Base-by-base conservation (phyloP, 2,888 invertebrate genomes). In the Gryllus longicercus region DNA sequence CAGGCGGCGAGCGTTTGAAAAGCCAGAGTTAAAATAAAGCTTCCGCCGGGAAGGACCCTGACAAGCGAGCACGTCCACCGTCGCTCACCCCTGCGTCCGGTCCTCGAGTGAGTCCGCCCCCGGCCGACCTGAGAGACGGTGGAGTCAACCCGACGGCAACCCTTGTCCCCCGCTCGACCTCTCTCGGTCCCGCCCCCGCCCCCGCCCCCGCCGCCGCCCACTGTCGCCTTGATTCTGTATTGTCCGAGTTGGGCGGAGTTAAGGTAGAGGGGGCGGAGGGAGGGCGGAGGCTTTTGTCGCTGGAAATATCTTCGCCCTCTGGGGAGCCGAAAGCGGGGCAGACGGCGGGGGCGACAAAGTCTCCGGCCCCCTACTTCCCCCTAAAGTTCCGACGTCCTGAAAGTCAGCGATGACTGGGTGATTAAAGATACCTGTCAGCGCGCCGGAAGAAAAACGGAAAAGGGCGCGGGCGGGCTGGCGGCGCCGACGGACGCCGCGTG, bases 201-300 rank as follows among this genome's bases (percentile, higher is more conserved):
- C 63, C 63, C 63, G n/a, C 63, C 63, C 18, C 51, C 18, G 12
- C 51, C 51, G 2, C 51, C 2, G 3, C 2, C 18, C n/a, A 18
- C 63, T n/a, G 63, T 63, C 63, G 63, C 63, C 63, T 63, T 63
- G 63, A 63, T 63, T 63, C 63, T 63, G 63, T 63, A 63, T 63
- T 63, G 63, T 63, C 63, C 63, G 63, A 63, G 63, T 63, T 63
- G 63, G 63, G 63, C n/a, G 63, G 63, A 63, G 63, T 63, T 63
- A 63, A 63, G 63, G 63, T 38, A 38, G 38, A 5, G 38, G 38
- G 38, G 38, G 10, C 1, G n/a, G 63, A 3, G 2, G 51, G 51
- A 3, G 18, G 18, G 4, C n/a, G n/a, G n/a, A 10, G 63, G 63
- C 63, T 63, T 63, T 63, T 63, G 63, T 63, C 63, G 63, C 38